A percentile compares a stretch with the other conserved stretches of the same genome.
phyloP scores from a whole-genome alignment of 2,113 vertebrate species.

The Lucifuga dentata region DNA sequence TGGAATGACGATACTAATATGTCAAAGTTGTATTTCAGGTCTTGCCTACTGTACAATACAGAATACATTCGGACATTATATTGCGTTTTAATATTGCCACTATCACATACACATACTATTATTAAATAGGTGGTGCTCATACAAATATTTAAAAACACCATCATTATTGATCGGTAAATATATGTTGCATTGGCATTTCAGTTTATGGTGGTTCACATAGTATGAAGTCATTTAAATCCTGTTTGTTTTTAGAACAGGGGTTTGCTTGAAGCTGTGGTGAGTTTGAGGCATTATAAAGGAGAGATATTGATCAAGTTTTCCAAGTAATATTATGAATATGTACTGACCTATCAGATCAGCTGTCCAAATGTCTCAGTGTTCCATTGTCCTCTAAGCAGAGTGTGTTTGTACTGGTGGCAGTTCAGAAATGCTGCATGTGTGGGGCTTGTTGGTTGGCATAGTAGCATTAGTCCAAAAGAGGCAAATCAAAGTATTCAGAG shows the following conservation, averaged over 20 bases:
- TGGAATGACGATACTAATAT: neutral
- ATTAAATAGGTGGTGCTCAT: neutral
- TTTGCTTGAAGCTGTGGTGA: neutral
- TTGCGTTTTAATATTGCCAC: conserved; percentile 3
- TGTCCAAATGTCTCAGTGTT: neutral
- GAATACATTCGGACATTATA: neutral
- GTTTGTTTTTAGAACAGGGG: neutral
- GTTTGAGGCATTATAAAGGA: neutral
- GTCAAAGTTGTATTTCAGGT: neutral
- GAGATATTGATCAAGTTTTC: neutral
- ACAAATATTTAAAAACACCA: too few relatives aligned
- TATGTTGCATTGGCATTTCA: neutral
- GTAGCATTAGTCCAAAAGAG: neutral
- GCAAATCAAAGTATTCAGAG: neutral
- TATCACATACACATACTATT: neutral
- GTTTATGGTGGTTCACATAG: too few relatives aligned
- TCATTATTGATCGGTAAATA: neutral
- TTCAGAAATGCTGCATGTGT: neutral
- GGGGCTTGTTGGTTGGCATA: neutral
- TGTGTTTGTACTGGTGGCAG: neutral
- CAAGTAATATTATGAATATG: neutral
- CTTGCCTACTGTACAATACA: neutral
- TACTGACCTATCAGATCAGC: neutral
- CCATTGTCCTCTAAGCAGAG: neutral
- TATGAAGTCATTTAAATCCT: too few relatives aligned